Evolutionary conservation across 2,113 vertebrate species (phyloP), one percentile per base, ranked within the genome.

Genomic region (Sterrhoptilus dennistouni): DNA sequence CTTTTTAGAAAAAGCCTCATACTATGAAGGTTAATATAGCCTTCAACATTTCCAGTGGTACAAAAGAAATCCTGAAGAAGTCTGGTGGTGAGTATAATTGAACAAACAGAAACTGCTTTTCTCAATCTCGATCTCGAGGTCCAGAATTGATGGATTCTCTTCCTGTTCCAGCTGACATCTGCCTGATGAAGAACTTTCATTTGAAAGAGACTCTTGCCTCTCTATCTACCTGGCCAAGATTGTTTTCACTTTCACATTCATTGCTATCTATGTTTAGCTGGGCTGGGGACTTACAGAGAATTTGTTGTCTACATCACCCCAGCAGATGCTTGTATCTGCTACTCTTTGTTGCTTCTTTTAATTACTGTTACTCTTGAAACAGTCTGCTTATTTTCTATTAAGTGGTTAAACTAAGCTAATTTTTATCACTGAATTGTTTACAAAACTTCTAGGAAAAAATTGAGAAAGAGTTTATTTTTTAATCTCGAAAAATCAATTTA

Each of bases 141-240:
- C 89, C 44, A 72, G 61, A 80, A 40, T 40, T 92, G 93, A 95
- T 93, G 52, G 85, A 97, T 94, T 95, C 59, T 94, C 54, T 57
- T 94, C 33, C 59, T 92, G n/a, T 91, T 96, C 59, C 83, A 96
- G 49, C 59, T 93, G 94, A 95, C 93, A 93, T 49, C 38, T 36
- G 81, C 69, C 59, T 87, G 76, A 97, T 94, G 87, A 92, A 93
- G 89, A 93, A 28, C 19, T 95, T 96, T 83, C 65, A 36, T 83
- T 89, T 90, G 69, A 95, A 96, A 96, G n/a, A 75, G 76, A 52
- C 0, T 0, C 25, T 93, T 85, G 63, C 10, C 50, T 92, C 47
- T 94, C 57, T 88, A 83, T 95, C 72, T 96, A 23, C 14, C 42
- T 64, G 35, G 3, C 85, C 59, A 90, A 80, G 81, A 72, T 38